phyloP scores from a whole-genome alignment of 2,797 vertebrate species.

The Rhinophrynus dorsalis region DNA sequence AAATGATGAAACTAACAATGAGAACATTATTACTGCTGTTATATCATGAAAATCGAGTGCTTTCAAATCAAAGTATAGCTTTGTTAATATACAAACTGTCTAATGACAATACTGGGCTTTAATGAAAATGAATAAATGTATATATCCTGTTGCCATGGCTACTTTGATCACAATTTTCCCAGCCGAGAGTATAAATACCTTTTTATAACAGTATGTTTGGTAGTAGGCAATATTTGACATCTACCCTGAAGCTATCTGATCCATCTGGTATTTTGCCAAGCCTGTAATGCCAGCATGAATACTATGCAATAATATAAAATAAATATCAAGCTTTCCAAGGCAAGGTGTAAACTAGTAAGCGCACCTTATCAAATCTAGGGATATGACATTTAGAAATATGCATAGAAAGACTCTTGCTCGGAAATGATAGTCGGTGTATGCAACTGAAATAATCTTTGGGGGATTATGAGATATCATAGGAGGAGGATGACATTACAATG shows the following conservation, averaged over 20 bases:
- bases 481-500: neutral
- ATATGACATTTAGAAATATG: conserved; percentile 43
- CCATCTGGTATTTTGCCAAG: conserved; percentile 41
- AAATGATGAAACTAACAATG: neutral
- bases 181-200: neutral
- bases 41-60: neutral
- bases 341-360: conserved; percentile 43
- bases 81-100: too few species aligned
- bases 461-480: conserved; percentile 13
- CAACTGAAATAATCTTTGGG: conserved; percentile 33
- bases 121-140: conserved; percentile 18
- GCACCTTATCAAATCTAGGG: conserved; percentile 32
- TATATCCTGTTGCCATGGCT: conserved; percentile 17
- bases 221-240: conserved; percentile 36
- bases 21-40: conserved; percentile 6
- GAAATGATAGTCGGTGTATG: conserved; percentile 25
- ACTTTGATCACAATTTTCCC: conserved; percentile 1
- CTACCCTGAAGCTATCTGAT: conserved; percentile 34
- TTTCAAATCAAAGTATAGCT: too few species aligned
- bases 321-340: conserved; percentile 37
- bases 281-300: conserved; percentile 19
- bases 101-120: neutral
- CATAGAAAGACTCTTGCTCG: neutral
- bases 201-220: neutral
- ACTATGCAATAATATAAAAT: conserved; percentile 48